Conservation (phyloP, 2,797 vertebrate species). For the Lepidocolaptes lacrymiger region DNA sequence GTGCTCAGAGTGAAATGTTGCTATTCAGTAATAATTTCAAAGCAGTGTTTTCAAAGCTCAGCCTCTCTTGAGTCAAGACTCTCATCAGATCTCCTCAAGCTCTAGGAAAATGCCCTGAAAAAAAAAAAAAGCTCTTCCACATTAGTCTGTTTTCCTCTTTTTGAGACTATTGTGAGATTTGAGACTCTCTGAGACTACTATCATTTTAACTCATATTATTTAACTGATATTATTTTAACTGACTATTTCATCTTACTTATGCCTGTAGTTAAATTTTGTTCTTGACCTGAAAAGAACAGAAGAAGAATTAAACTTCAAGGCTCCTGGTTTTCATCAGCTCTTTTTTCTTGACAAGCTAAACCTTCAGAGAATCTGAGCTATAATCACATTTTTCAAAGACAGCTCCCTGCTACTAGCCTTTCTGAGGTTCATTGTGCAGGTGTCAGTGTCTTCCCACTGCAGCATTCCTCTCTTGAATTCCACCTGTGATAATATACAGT, state of each 20-base stretch:
- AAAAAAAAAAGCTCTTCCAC: not conserved
- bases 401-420: not conserved
- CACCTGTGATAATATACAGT: not conserved
- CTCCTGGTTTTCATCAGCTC: not conserved
- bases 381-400: not conserved
- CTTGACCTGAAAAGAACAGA: not conserved
- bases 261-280: not conserved
- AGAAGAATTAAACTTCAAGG: not conserved
- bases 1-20: not conserved
- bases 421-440: not conserved
- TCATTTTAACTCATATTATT: not conserved
- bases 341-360: not conserved
- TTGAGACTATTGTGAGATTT: not conserved
- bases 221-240: not conserved
- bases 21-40: not conserved
- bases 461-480: not conserved
- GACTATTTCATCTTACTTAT: not conserved
- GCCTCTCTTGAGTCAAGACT: not conserved
- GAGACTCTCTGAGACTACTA: not conserved
- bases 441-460: not conserved
- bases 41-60: not conserved
- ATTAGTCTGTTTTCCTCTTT: not conserved
- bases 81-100: not conserved
- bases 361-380: not conserved
- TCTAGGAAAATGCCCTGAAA: not conserved